Conservation (phyloP, 2,113 vertebrate genomes). For the Falcunculus frontatus region DNA sequence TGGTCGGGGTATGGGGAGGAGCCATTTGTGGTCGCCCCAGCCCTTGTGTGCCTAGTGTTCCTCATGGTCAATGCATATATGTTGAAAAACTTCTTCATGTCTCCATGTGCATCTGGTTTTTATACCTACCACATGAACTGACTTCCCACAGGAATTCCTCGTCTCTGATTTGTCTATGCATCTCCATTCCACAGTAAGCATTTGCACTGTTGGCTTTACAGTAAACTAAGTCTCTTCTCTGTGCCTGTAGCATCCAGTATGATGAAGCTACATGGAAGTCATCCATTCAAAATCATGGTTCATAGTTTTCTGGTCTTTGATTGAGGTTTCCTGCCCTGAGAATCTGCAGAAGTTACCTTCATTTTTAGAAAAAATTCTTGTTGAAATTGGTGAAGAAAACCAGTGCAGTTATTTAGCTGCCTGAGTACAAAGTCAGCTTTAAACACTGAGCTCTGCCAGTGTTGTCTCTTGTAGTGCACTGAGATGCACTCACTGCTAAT, state of each 20-base stretch:
- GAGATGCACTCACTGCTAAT: background rate
- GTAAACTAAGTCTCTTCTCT: background rate
- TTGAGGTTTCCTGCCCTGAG: background rate
- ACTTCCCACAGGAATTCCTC: background rate
- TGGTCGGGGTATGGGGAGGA: background rate
- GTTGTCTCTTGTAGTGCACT: background rate
- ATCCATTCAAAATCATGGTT: background rate
- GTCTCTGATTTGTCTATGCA: background rate
- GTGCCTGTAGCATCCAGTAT: background rate
- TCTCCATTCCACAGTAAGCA: background rate
- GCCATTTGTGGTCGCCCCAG: background rate
- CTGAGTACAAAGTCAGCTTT: background rate
- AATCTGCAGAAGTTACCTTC: background rate
- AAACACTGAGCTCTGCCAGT: background rate
- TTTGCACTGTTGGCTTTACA: background rate
- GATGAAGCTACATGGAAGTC: background rate
- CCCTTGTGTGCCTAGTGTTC: accelerated
- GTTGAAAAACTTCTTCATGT: background rate
- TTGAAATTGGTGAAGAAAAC: background rate
- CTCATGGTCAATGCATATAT: accelerated
- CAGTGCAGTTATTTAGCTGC: background rate
- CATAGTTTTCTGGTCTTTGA: background rate
- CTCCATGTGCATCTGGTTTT: accelerated
- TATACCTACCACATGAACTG: background rate
- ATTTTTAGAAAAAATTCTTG: background rate